These are phyloP conservation scores for Conger conger DNA, from an alignment of 2,113 vertebrate genomes.

Conservation along the genomic window DNA sequence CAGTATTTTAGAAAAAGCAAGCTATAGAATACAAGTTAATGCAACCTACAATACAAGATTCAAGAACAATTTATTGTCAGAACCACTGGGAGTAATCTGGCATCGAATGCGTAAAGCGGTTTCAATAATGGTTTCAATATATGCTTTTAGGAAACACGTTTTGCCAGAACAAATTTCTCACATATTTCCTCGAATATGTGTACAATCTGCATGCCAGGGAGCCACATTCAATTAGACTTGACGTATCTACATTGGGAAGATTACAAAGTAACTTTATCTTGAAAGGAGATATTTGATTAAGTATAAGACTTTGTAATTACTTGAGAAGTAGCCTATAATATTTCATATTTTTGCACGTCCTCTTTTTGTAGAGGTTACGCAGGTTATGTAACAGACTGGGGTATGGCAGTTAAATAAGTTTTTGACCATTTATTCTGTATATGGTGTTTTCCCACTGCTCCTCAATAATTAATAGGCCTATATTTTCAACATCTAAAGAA, in stretches of 20 bases:
- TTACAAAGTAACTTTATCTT: not conserved
- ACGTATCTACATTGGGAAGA: not conserved
- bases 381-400: not conserved
- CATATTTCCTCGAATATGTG: not conserved
- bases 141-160: not conserved
- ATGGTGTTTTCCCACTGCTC: not conserved
- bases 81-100: not conserved
- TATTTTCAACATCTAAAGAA: not conserved
- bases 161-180: not conserved
- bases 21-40: not conserved
- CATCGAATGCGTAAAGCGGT: not conserved
- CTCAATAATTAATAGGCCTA: not conserved
- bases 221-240: not conserved
- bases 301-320: not conserved
- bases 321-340: not conserved
- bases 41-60: not conserved
- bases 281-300: not conserved
- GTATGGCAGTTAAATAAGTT: not conserved
- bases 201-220: not conserved
- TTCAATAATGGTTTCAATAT: not conserved
- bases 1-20: not conserved
- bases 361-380: not conserved
- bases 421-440: not conserved
- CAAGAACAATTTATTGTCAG: not conserved
- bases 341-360: not conserved